Evolutionary conservation across 2,797 vertebrate genomes (phyloP), one percentile per base, ranked within the genome.

Genomic region (Tenualosa thibaudeaui): DNA sequence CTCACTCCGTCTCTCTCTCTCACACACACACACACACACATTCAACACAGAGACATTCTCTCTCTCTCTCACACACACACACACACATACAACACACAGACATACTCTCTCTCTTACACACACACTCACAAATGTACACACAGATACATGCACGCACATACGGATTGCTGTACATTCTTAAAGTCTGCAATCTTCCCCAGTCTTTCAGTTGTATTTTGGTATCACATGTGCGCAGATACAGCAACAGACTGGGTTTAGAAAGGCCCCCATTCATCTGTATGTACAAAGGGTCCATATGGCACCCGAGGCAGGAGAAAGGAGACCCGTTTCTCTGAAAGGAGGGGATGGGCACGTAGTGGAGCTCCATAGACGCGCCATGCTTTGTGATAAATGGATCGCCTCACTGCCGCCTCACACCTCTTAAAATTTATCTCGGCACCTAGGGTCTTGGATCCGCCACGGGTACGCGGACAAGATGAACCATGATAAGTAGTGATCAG

Each of bases 401-500:
- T 43, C 12, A 68, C 24, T 68, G 62, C 31, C 62, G 12, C 62
- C 62, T 68, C 62, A 31, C 62, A 37, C 62, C 62, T 68, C 62
- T 37, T 37, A 15, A 68, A 13, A 68, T 68, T 75, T 43, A 75
- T 75, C 68, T 75, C 37, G 4, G 10, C 62, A 0, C 26, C 31
- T 31, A 31, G 31, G 31, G 31, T 31, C 31, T 31, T 1, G 13
- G 37, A 43, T 37, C 31, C 31, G 40, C 31, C 31, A 43, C 37
- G 37, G 37, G 68, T 75, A 75, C 37, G 68, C 68, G 17, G 31
- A 75, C 31, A 37, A 84, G 82, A 65, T 85, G 78, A 87, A 81
- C 26, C 82, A 40, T 31, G 82, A 68, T 85, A 78, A 43, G 82
- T 83, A 83, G 81, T 84, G 85, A 71, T 54, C 68, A 86, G 81